These are phyloP conservation scores for Oligia latruncula DNA, from an alignment of 2,888 invertebrate species.

Conservation along the genomic window DNA sequence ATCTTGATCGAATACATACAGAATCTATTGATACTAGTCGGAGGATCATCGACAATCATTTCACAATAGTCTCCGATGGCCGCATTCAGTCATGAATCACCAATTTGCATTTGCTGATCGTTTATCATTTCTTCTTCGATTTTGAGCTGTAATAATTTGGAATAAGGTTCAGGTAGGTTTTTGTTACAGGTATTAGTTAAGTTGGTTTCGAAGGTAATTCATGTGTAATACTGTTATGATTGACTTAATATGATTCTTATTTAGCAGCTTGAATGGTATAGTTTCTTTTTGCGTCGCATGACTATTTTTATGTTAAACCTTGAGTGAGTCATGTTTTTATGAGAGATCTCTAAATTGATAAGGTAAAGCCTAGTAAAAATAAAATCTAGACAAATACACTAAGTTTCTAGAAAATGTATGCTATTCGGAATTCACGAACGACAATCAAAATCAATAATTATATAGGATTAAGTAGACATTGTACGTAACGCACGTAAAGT, in stretches of 20 bases:
- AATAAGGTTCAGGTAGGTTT: not conserved
- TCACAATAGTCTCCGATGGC: constrained; percentile 39
- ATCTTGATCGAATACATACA: constrained; percentile 52
- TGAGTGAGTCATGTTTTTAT: too few species aligned
- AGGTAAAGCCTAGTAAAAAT: not conserved
- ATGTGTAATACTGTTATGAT: constrained; percentile 23
- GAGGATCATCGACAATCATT: constrained; percentile 45
- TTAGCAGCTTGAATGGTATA: not conserved
- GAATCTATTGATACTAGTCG: constrained; percentile 42
- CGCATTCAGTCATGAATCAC: constrained; percentile 40
- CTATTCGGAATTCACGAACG: too few species aligned
- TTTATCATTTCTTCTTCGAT: not conserved
- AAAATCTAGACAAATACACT: not conserved
- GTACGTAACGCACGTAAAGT: not conserved
- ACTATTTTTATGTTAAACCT: not conserved
- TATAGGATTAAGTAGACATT: not conserved
- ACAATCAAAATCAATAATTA: too few species aligned
- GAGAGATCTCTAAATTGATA: not conserved
- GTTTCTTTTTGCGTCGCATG: not conserved
- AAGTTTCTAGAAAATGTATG: too few species aligned
- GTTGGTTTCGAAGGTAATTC: constrained; percentile 18
- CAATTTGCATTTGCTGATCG: constrained; percentile 4
- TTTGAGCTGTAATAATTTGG: constrained; percentile 6
- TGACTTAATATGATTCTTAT: constrained; percentile 14
- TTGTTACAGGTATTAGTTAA: not conserved